Evolutionary conservation across 2,797 vertebrate species (phyloP), one percentile per base, ranked within the genome.

Genomic region (Pelobates cultripes): DNA sequence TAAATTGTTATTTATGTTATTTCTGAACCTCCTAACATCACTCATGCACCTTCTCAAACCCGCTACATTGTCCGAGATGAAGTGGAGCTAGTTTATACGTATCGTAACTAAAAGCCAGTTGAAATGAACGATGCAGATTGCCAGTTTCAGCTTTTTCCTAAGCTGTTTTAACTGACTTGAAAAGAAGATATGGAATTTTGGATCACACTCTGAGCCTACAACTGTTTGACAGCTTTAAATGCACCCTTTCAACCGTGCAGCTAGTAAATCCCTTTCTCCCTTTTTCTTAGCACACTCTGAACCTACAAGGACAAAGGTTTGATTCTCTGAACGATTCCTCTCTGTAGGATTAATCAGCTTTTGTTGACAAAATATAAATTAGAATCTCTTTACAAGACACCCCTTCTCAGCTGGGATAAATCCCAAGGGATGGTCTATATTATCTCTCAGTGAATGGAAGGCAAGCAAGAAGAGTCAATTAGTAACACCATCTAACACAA

Each of bases 331-430:
- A 91, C 89, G 91, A 91, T 89, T 89, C 89, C 90, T 91, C 92
- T 91, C 92, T 89, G 92, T 90, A 91, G 94, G 96, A 96, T 97
- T 96, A 97, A 92, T 88, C 90, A 88, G 91, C 89, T 92, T 95
- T 96, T 97, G 95, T 96, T 97, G 96, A 94, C 95, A 96, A 95
- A 97, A 96, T 93, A 97, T 94, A 96, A 96, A 96, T 96, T 95
- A 96, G 94, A 94, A 93, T 92, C 94, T 92, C 94, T 94, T 95
- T 93, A 92, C 90, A 80, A 79, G 83, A 85, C 89, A 87, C 89
- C 91, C 92, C 90, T 88, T 91, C 92, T 88, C 91, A 90, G 90
- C 90, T 87, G 91, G 91, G 88, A 88, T 86, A 84, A 79, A 84
- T 84, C 87, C 85, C 86, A 78, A 86, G 84, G 86, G 89, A 85